These are phyloP conservation scores for Spilosoma lubricipeda DNA, from an alignment of 2,888 invertebrate species.

Conservation along the genomic window DNA sequence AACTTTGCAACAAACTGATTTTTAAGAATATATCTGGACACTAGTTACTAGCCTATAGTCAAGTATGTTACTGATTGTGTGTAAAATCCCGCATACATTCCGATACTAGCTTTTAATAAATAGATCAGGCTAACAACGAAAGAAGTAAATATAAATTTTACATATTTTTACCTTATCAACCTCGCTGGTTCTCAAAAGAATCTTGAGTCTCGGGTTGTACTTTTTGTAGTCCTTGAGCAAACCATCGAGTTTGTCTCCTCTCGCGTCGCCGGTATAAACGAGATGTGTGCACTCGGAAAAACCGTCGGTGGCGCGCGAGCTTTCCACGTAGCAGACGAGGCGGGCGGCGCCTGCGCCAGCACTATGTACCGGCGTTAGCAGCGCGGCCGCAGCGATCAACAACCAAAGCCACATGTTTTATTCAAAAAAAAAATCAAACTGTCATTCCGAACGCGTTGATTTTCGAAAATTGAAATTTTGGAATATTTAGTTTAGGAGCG, in stretches of 20 bases:
- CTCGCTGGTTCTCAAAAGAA: slow-evolving; percentile 84
- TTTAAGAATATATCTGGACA: not conserved
- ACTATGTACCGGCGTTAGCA: slow-evolving; percentile 59
- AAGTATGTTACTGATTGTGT: not conserved
- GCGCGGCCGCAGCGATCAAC: slow-evolving; percentile 68
- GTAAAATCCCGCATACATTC: not conserved
- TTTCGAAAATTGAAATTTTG: slow-evolving; percentile 54
- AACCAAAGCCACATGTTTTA: slow-evolving; percentile 76
- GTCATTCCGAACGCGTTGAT: slow-evolving; percentile 68
- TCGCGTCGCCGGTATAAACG: slow-evolving; percentile 78
- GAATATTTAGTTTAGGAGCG: slow-evolving; percentile 61
- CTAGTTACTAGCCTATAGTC: not conserved
- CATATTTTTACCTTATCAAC: slow-evolving; percentile 84
- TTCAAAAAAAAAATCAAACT: slow-evolving; percentile 61
- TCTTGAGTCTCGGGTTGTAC: slow-evolving; percentile 81
- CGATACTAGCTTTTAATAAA: not conserved
- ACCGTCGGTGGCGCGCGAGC: slow-evolving; percentile 62
- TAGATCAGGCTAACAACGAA: not conserved
- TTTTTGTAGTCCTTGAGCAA: slow-evolving; percentile 82
- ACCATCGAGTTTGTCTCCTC: slow-evolving; percentile 77
- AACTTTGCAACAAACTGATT: not conserved
- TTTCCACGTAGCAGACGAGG: slow-evolving; percentile 79
- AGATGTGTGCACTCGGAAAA: slow-evolving; percentile 84
- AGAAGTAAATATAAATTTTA: slow-evolving; percentile 6
- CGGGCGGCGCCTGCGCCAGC: slow-evolving; percentile 82